These are phyloP conservation scores for Lysiphlebus fabarum DNA, from an alignment of 1,140 invertebrate species.

Conservation along the genomic window DNA sequence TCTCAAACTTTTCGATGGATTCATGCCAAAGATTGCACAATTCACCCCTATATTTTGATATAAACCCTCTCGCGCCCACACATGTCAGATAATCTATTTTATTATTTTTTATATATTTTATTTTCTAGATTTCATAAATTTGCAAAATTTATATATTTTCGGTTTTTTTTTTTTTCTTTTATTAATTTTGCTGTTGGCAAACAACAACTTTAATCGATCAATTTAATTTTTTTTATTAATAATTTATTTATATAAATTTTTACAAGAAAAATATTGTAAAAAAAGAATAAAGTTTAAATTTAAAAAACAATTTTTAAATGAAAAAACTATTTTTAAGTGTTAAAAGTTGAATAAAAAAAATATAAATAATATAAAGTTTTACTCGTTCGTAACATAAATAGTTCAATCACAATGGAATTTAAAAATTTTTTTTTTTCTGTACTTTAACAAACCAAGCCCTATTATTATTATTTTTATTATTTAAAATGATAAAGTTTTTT, in stretches of 20 bases:
- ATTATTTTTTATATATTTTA: conserved; percentile 12
- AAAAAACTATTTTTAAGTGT: conserved; percentile 5
- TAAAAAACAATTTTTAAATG: background rate
- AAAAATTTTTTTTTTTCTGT: conserved; percentile 31
- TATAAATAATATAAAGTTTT: conserved; percentile 5
- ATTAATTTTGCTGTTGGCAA: conserved; percentile 23
- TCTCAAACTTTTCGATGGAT: conserved; percentile 15
- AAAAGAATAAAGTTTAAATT: background rate
- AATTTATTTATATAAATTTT: conserved; percentile 2
- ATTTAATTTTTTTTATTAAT: background rate
- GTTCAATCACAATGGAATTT: conserved; percentile 39
- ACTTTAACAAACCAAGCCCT: conserved; percentile 4
- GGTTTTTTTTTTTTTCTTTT: conserved; percentile 11
- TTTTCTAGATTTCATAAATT: conserved; percentile 9
- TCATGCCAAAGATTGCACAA: conserved; percentile 19
- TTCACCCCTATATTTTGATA: conserved; percentile 3
- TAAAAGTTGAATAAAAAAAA: background rate
- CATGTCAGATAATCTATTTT: conserved; percentile 24
- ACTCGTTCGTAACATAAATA: conserved; percentile 33
- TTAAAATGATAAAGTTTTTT: background rate
- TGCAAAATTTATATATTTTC: conserved; percentile 13
- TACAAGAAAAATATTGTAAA: no score
- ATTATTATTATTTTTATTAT: no score
- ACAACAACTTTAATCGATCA: conserved; percentile 23
- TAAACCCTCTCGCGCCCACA: conserved; percentile 15